These are phyloP conservation scores for Drosophila anomelani DNA, from an alignment of 2,888 invertebrate genomes.

Conservation along the genomic window DNA sequence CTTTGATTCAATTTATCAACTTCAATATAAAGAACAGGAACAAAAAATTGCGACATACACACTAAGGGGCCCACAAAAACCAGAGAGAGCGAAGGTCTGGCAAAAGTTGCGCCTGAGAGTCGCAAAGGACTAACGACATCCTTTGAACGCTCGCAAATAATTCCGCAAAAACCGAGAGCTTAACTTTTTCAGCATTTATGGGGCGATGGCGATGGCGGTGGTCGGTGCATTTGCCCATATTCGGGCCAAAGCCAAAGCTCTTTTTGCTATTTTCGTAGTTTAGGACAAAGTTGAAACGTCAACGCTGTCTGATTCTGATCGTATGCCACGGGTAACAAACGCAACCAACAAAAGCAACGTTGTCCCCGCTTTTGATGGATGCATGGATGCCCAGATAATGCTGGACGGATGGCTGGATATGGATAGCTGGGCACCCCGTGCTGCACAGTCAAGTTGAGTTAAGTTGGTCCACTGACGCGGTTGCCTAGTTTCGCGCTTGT, in stretches of 20 bases:
- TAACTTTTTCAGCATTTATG: conserved; percentile 72
- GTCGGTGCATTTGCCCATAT: conserved; percentile 27
- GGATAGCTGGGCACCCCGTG: conserved; percentile 8
- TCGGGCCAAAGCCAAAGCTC: conserved; percentile 40
- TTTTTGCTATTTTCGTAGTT: conserved; percentile 63
- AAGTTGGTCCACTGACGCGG: conserved; percentile 24
- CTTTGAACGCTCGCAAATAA: conserved; percentile 72
- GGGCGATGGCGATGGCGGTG: conserved; percentile 40
- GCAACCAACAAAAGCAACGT: conserved; percentile 60
- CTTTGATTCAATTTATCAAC: conserved; percentile 68
- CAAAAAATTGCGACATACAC: conserved; percentile 22
- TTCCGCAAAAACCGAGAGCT: conserved; percentile 75
- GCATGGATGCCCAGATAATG: conserved; percentile 16
- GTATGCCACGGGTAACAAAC: conserved; percentile 36
- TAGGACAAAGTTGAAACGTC: conserved; percentile 75
- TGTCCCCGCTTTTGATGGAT: conserved; percentile 31
- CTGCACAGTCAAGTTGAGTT: conserved; percentile 7
- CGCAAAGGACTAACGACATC: conserved; percentile 61
- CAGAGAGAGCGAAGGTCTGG: conserved; percentile 17
- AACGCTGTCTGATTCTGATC: conserved; percentile 70
- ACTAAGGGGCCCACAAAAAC: conserved; percentile 31
- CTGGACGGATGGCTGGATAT: conserved; percentile 14
- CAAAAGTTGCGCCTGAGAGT: conserved; percentile 61
- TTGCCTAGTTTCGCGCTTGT: conserved; percentile 13
- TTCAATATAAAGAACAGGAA: conserved; percentile 52